These are phyloP conservation scores for Anhinga anhinga DNA, from an alignment of 2,113 vertebrate species.

Conservation along the genomic window DNA sequence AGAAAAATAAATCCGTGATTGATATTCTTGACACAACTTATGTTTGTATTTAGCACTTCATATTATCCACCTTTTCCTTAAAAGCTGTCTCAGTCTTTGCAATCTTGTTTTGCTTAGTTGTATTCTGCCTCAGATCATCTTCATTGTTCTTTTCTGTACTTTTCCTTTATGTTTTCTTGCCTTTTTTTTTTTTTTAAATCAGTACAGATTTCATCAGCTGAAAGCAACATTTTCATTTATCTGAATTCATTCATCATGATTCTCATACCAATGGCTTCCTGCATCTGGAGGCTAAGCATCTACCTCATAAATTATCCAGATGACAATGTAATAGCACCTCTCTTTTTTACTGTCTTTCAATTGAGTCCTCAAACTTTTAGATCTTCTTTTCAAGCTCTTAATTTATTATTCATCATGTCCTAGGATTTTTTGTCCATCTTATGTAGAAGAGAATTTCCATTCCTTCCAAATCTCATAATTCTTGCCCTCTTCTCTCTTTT, in stretches of 20 bases:
- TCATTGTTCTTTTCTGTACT: background rate
- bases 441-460: background rate
- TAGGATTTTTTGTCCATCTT: background rate
- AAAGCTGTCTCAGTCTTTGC: background rate
- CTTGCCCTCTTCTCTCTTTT: rapidly evolving
- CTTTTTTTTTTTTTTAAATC: background rate
- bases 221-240: background rate
- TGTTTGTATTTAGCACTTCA: background rate
- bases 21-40: background rate
- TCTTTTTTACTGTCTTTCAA: background rate
- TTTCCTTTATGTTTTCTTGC: background rate
- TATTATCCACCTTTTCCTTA: background rate
- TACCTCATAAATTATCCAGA: background rate
- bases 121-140: background rate
- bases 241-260: background rate
- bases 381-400: background rate
- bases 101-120: background rate
- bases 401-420: background rate
- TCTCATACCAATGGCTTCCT: background rate
- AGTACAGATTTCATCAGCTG: background rate
- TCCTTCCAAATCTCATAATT: background rate
- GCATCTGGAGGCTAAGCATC: background rate
- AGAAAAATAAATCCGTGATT: background rate
- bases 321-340: background rate
- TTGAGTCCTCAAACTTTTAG: background rate